These are phyloP conservation scores for Phocoena phocoena DNA, from an alignment of 2,113 vertebrate species.

Conservation along the genomic window DNA sequence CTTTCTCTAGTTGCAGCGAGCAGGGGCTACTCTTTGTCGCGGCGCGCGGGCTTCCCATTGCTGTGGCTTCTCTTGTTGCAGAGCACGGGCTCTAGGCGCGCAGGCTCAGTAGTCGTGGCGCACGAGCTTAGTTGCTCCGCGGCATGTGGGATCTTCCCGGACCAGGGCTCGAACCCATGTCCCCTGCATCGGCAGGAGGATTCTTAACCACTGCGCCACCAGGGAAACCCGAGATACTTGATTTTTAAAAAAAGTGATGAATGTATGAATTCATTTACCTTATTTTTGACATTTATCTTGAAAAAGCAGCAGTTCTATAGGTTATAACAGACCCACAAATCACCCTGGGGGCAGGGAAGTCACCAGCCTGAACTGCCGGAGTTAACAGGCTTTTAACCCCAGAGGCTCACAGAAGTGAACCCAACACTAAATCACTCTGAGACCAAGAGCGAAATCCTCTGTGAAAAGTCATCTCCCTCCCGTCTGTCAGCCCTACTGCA, in stretches of 20 bases:
- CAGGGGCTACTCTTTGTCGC: too few relatives aligned
- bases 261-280: neutral
- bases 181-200: too few relatives aligned
- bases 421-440: neutral
- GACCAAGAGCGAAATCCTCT: neutral
- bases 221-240: neutral
- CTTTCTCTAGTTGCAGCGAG: too few relatives aligned
- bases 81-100: too few relatives aligned
- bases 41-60: too few relatives aligned
- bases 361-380: neutral
- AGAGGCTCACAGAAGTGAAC: neutral
- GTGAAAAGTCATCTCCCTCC: too few relatives aligned
- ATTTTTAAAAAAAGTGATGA: neutral
- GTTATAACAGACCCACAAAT: neutral
- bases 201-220: too few relatives aligned
- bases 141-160: too few relatives aligned
- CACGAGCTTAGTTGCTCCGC: too few relatives aligned
- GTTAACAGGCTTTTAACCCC: neutral
- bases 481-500: accelerated
- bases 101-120: too few relatives aligned
- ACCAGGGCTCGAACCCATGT: too few relatives aligned
- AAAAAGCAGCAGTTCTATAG: neutral
- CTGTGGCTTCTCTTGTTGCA: too few relatives aligned
- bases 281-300: neutral
- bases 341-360: neutral